phyloP scores from a whole-genome alignment of 2,888 invertebrate genomes.

The Aproaerema taeniolella region DNA sequence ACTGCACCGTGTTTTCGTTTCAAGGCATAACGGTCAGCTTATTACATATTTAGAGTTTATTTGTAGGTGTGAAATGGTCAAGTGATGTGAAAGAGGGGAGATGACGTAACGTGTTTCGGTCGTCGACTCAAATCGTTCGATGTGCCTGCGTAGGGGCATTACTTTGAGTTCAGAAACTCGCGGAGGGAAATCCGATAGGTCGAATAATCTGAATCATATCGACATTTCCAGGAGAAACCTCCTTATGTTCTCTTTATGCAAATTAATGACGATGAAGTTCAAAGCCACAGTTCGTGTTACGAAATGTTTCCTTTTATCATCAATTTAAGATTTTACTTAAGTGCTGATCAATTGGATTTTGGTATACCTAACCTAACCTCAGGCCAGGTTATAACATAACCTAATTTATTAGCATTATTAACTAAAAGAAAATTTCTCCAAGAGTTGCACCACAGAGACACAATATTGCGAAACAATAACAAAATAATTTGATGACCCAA shows the following conservation, averaged over 20 bases:
- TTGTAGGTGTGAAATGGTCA: constrained; percentile 37
- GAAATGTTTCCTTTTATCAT: too few relatives aligned
- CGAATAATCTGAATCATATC: not conserved
- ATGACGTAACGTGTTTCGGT: constrained; percentile 37
- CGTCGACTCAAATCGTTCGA: constrained; percentile 38
- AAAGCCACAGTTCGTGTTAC: too few relatives aligned
- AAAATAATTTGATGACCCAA: not conserved
- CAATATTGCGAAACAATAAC: constrained; percentile 1
- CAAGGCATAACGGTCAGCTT: constrained; percentile 33
- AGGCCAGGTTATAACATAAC: too few relatives aligned
- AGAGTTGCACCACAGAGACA: not conserved
- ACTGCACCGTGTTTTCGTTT: constrained; percentile 20
- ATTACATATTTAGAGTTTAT: constrained; percentile 36
- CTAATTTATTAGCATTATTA: too few relatives aligned
- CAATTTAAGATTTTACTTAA: too few relatives aligned
- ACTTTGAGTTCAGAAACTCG: too few relatives aligned
- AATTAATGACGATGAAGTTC: not conserved
- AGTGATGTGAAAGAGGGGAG: constrained; percentile 26
- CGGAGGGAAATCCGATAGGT: constrained; percentile 32
- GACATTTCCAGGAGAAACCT: not conserved
- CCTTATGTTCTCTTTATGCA: not conserved
- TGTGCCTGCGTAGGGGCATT: constrained; percentile 24
- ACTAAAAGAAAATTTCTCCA: too few relatives aligned
- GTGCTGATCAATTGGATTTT: too few relatives aligned
- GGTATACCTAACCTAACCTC: too few relatives aligned